phyloP scores from a whole-genome alignment of 2,797 vertebrate genomes.

The Novumbra hubbsi region DNA sequence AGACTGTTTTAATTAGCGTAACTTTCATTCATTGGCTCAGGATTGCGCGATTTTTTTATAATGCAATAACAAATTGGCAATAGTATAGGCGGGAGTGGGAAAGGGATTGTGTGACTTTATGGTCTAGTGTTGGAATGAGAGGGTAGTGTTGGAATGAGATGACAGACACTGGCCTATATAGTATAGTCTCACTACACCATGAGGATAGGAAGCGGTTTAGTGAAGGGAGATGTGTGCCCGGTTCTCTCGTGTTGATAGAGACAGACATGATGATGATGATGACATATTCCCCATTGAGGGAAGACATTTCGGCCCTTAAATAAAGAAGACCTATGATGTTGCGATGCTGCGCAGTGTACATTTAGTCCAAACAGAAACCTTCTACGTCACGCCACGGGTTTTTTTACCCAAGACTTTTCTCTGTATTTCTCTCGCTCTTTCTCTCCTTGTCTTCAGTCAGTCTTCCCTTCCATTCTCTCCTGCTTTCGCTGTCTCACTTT shows the following conservation, averaged over 20 bases:
- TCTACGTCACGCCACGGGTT: not conserved
- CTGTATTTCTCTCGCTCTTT: not conserved
- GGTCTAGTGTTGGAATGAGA: not conserved
- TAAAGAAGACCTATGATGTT: not conserved
- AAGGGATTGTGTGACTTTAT: not conserved
- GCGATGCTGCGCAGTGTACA: not conserved
- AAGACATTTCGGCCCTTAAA: not conserved
- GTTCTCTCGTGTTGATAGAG: not conserved
- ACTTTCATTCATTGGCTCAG: not conserved
- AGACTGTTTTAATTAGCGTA: not conserved
- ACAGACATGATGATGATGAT: not conserved
- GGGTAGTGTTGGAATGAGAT: conserved; percentile 1
- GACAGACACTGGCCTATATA: not conserved
- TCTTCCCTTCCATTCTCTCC: conserved; percentile 14
- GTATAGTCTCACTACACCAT: not conserved
- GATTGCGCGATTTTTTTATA: not conserved
- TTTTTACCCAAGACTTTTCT: not conserved
- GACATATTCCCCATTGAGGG: not conserved
- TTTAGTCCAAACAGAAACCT: not conserved
- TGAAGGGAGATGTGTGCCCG: not conserved
- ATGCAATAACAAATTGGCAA: not conserved
- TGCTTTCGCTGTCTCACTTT: conserved; percentile 5
- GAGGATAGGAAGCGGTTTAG: not conserved
- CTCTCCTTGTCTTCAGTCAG: not conserved
- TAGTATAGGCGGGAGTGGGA: not conserved